Conservation (phyloP, 35 echinoderm and acorn worm species). For the Ophioderma brevispina region DNA sequence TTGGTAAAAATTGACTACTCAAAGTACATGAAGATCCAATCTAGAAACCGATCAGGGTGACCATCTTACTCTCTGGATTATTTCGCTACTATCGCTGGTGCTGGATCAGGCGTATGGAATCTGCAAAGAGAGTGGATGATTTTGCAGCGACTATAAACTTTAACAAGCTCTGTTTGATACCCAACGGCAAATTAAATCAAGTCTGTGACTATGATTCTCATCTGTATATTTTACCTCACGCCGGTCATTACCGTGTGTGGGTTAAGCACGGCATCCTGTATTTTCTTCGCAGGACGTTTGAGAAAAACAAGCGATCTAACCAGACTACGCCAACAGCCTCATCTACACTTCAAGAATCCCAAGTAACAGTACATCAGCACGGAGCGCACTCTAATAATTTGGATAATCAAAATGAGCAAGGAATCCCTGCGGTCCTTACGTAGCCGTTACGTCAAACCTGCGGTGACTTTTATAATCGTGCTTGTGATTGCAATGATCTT, state of each 20-base stretch:
- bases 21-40: constrained; percentile 9
- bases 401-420: too few relatives aligned
- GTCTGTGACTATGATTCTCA: not conserved
- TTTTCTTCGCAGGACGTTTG: too few relatives aligned
- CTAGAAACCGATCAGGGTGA: not conserved
- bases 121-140: not conserved
- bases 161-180: not conserved
- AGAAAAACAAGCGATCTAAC: too few relatives aligned
- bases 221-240: not conserved
- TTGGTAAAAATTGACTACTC: constrained; percentile 20
- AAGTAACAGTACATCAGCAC: too few relatives aligned
- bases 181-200: not conserved
- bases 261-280: too few relatives aligned
- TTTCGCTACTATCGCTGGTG: not conserved
- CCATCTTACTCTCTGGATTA: not conserved
- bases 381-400: too few relatives aligned
- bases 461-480: too few relatives aligned
- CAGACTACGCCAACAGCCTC: too few relatives aligned
- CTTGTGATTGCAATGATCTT: too few relatives aligned
- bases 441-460: too few relatives aligned
- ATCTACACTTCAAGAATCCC: too few relatives aligned
- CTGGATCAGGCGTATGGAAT: not conserved
- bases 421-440: too few relatives aligned
- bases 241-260: not conserved
- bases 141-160: not conserved